A percentile compares a stretch with the other conserved stretches of the same genome.
Evolutionary conservation across 2,888 invertebrate species (phyloP).

Genomic region (Drosophila mimica): DNA sequence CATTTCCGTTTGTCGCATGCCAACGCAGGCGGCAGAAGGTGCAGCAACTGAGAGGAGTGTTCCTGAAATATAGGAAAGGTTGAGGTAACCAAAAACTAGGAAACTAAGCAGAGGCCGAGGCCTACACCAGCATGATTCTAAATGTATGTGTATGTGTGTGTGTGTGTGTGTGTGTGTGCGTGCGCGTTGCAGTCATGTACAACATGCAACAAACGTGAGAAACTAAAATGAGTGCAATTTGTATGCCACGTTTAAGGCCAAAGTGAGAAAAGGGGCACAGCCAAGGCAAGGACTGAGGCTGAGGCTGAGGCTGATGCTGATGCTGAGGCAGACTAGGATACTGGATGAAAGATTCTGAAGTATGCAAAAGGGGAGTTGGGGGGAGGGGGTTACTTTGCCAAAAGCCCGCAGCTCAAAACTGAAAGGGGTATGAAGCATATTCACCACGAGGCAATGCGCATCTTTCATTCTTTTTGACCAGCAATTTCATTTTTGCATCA

Average conservation of each 20-base stretch:
- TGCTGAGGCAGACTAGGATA: constrained; percentile 10
- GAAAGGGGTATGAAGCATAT: constrained; percentile 2
- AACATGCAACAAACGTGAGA: constrained; percentile 79
- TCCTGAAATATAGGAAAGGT: background rate
- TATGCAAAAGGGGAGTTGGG: background rate
- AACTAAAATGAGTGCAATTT: constrained; percentile 83
- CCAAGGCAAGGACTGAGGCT: background rate
- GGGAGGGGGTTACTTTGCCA: background rate
- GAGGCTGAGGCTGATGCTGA: constrained; percentile 1
- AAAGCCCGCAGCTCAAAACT: constrained; percentile 13
- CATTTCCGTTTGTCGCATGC: constrained; percentile 81
- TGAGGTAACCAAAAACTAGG: constrained; percentile 23
- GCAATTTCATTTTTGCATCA: constrained; percentile 70
- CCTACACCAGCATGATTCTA: constrained; percentile 39
- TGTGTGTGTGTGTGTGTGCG: constrained; percentile 59
- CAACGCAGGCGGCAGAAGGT: constrained; percentile 39
- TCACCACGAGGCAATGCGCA: constrained; percentile 38
- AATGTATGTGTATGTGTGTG: constrained; percentile 11
- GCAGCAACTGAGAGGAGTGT: constrained; percentile 8
- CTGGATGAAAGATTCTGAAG: constrained; percentile 18
- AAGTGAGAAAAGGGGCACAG: background rate
- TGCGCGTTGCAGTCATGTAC: constrained; percentile 79
- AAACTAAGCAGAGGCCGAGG: constrained; percentile 59
- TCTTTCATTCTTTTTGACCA: constrained; percentile 54
- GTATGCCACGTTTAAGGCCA: constrained; percentile 71